These are phyloP conservation scores for Acanthurus lineatus DNA, from an alignment of 2,797 vertebrate genomes.

Conservation along the genomic window DNA sequence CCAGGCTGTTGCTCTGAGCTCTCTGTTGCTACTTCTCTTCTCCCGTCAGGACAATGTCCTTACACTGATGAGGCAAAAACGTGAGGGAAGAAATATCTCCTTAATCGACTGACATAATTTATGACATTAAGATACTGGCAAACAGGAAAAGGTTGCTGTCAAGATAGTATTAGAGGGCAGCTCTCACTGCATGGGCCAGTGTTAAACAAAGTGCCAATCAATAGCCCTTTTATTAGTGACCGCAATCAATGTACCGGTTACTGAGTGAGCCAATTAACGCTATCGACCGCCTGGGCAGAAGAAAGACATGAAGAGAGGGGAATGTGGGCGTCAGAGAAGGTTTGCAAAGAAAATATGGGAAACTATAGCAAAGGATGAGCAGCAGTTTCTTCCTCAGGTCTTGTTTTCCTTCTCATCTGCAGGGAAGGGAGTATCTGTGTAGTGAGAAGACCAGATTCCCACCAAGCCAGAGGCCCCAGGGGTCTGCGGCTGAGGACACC, in stretches of 20 bases:
- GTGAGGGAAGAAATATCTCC: constrained; percentile 58
- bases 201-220: constrained; percentile 91
- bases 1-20: constrained; percentile 4
- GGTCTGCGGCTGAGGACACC: constrained; percentile 85
- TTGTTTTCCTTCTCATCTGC: constrained; percentile 73
- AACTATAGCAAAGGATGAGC: constrained; percentile 81
- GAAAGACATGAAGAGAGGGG: constrained; percentile 54
- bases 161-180: constrained; percentile 88
- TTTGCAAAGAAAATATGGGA: constrained; percentile 63
- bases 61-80: constrained; percentile 44
- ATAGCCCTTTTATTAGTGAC: constrained; percentile 91
- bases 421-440: constrained; percentile 45
- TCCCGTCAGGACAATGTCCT: constrained; percentile 34
- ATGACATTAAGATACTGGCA: constrained; percentile 84
- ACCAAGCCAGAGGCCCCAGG: constrained; percentile 85
- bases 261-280: constrained; percentile 90
- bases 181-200: constrained; percentile 79
- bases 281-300: constrained; percentile 83
- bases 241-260: constrained; percentile 91
- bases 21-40: constrained; percentile 5
- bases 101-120: constrained; percentile 85
- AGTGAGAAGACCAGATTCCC: constrained; percentile 86
- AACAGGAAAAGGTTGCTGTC: constrained; percentile 90
- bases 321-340: constrained; percentile 40
- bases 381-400: constrained; percentile 82